phyloP scores from a whole-genome alignment of 2,113 vertebrate genomes.

The Philantomba maxwellii region DNA sequence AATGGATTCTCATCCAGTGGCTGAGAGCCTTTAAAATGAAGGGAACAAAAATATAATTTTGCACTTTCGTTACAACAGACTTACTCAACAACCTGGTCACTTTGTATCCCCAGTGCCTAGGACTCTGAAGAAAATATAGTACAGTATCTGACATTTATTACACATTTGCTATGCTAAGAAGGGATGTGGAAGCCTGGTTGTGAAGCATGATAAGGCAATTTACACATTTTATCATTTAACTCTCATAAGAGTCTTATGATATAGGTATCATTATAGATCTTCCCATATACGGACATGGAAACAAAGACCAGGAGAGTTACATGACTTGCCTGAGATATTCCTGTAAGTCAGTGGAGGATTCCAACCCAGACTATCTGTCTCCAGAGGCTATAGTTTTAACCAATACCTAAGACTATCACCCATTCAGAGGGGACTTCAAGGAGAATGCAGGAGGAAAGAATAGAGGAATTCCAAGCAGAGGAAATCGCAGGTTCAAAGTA shows the following conservation, averaged over 20 bases:
- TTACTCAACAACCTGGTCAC: neutral
- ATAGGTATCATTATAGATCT: neutral
- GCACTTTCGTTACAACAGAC: neutral
- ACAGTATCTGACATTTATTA: neutral
- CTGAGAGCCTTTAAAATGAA: neutral
- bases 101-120: neutral
- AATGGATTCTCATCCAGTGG: neutral
- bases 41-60: neutral
- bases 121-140: neutral
- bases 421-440: neutral
- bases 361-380: neutral
- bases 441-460: neutral
- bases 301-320: neutral
- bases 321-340: neutral
- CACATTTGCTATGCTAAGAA: neutral
- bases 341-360: neutral
- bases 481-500: neutral
- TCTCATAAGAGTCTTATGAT: neutral
- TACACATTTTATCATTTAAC: neutral
- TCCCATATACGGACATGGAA: neutral
- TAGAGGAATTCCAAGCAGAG: neutral
- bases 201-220: neutral
- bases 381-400: neutral
- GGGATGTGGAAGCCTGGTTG: no score
- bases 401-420: neutral